Percentiles rank a stretch among this genome's conserved stretches.
Evolutionary conservation across 1,140 invertebrate species (phyloP).

Genomic region (Formica selysi): DNA sequence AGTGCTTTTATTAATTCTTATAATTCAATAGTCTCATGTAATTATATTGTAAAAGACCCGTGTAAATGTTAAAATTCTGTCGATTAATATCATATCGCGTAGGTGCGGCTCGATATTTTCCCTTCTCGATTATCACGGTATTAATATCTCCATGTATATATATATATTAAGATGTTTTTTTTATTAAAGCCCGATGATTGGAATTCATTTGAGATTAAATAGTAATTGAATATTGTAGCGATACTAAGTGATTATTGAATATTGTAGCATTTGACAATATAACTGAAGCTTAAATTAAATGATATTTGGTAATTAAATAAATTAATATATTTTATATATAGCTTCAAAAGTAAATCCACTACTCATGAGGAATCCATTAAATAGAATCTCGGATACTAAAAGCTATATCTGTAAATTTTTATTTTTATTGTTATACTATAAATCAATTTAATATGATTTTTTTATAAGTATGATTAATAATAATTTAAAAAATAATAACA

Average conservation of each 20-base stretch:
- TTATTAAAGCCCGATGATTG: not conserved
- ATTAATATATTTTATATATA: not conserved
- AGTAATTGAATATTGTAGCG: not conserved
- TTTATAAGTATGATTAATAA: too few species aligned
- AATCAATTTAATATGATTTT: too few species aligned
- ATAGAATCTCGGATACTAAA: too few species aligned
- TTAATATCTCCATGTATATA: conserved; percentile 28
- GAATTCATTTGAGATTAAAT: not conserved
- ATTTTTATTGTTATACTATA: too few species aligned
- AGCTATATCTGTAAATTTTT: too few species aligned
- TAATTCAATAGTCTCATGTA: conserved; percentile 3
- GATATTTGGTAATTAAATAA: too few species aligned
- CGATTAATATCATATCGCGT: conserved; percentile 33
- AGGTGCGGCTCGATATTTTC: conserved; percentile 36
- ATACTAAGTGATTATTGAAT: not conserved
- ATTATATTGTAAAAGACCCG: conserved; percentile 7
- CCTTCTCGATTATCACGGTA: conserved; percentile 30
- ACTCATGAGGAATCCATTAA: not conserved
- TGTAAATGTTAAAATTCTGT: not conserved
- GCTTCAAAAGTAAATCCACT: not conserved
- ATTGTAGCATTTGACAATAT: not conserved
- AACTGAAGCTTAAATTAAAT: not conserved
- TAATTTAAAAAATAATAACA: too few species aligned
- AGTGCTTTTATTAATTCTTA: conserved; percentile 12
- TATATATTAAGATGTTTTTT: not conserved